phyloP scores from a whole-genome alignment of 1,140 invertebrate genomes.

The Bilobella aurantiaca region DNA sequence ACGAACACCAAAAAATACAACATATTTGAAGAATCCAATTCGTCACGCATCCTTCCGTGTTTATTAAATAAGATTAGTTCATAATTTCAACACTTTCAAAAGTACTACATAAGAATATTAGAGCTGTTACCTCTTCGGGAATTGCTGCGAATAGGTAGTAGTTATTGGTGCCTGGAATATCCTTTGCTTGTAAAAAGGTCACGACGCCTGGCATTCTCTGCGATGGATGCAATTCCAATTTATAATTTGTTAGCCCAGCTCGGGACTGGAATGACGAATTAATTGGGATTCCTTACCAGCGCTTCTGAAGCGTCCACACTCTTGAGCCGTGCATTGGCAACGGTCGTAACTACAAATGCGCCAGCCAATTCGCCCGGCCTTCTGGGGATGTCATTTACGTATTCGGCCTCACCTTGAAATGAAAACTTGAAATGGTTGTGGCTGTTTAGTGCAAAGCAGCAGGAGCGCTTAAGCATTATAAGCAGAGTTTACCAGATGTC shows the following conservation, averaged over 20 bases:
- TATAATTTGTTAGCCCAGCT: neutral
- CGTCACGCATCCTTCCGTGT: too few relatives aligned
- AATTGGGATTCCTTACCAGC: too few relatives aligned
- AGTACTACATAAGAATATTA: too few relatives aligned
- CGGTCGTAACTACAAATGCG: conserved; percentile 32
- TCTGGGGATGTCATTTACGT: conserved; percentile 42
- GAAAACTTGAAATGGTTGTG: neutral
- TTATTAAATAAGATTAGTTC: too few relatives aligned
- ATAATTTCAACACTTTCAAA: too few relatives aligned
- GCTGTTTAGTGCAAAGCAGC: neutral
- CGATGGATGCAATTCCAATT: conserved; percentile 24
- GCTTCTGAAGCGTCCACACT: conserved; percentile 38
- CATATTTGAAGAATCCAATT: too few relatives aligned
- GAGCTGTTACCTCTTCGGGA: conserved; percentile 36
- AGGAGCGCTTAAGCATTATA: conserved; percentile 36
- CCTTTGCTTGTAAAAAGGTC: conserved; percentile 40
- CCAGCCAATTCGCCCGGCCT: conserved; percentile 40
- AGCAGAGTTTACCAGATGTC: too few relatives aligned
- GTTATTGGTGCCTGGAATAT: conserved; percentile 41
- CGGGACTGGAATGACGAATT: too few relatives aligned
- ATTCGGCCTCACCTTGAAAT: conserved; percentile 42
- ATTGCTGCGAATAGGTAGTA: conserved; percentile 19
- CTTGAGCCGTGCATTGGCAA: conserved; percentile 38
- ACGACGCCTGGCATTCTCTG: conserved; percentile 39
- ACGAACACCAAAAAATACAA: too few relatives aligned